Evolutionary conservation across 2,888 invertebrate genomes (phyloP).

Genomic region (Lasioglossum malachurum): DNA sequence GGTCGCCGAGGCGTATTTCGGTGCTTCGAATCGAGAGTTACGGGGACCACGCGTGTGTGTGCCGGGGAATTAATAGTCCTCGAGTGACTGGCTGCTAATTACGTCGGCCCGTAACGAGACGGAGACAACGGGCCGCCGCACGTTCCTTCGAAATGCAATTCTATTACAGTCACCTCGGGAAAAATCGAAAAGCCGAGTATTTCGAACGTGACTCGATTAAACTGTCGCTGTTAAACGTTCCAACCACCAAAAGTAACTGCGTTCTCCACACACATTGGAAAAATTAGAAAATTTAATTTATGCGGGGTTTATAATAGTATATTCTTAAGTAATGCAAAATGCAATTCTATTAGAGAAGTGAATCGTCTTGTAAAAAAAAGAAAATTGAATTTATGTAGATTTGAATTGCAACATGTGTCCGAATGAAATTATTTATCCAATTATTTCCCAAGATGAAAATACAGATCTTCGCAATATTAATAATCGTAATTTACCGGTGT

Average conservation of each 20-base stretch:
- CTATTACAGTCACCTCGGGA: neutral
- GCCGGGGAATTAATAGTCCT: slow-evolving; percentile 35
- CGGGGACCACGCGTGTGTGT: slow-evolving; percentile 23
- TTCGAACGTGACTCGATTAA: neutral
- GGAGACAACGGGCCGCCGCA: neutral
- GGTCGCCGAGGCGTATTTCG: slow-evolving; percentile 67
- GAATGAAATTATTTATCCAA: too few relatives aligned
- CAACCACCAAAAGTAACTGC: neutral
- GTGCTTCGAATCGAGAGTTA: slow-evolving; percentile 58
- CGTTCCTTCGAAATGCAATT: neutral
- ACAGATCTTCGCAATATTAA: too few relatives aligned
- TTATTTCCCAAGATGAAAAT: too few relatives aligned
- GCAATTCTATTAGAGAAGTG: too few relatives aligned
- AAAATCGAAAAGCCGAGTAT: neutral
- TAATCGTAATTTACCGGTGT: too few relatives aligned
- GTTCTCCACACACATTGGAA: neutral
- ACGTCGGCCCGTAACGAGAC: slow-evolving; percentile 12
- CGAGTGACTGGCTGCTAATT: slow-evolving; percentile 25
- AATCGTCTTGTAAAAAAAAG: too few relatives aligned
- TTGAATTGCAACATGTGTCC: too few relatives aligned
- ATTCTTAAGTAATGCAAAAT: too few relatives aligned
- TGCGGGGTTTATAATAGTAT: too few relatives aligned
- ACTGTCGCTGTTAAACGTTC: neutral
- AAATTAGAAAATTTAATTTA: neutral
- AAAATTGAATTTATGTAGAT: too few relatives aligned